phyloP scores from a whole-genome alignment of 2,888 invertebrate species.

The Pyrocoelia pectoralis region DNA sequence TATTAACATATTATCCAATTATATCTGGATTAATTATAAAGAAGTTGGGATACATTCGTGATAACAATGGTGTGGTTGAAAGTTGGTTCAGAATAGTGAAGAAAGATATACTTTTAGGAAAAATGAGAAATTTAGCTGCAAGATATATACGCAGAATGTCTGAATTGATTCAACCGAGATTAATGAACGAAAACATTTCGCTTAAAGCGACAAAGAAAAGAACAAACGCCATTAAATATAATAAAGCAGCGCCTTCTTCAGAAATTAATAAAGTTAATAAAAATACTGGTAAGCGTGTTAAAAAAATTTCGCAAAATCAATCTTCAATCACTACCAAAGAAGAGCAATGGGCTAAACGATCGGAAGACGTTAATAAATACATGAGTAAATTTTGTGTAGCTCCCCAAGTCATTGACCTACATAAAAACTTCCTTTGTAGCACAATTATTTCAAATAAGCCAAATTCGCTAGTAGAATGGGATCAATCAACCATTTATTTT shows the following conservation, averaged over 20 bases:
- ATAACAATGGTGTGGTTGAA: conserved; percentile 4
- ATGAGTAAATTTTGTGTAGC: conserved; percentile 1
- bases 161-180: background rate
- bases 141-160: background rate
- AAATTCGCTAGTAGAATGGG: background rate
- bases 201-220: background rate
- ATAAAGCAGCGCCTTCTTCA: no score
- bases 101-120: conserved; percentile 8
- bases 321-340: conserved; percentile 3
- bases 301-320: background rate
- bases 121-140: background rate
- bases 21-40: conserved; percentile 10
- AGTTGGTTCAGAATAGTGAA: conserved; percentile 8
- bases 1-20: conserved; percentile 6
- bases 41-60: conserved; percentile 6
- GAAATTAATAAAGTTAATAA: background rate
- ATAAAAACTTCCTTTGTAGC: conserved; percentile 3
- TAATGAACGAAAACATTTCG: background rate
- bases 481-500: background rate
- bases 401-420: background rate
- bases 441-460: background rate
- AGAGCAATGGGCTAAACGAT: background rate
- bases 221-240: background rate
- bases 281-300: background rate
- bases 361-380: background rate